Evolutionary conservation across 2,888 invertebrate species (phyloP).

Genomic region (Cephus pulcher): DNA sequence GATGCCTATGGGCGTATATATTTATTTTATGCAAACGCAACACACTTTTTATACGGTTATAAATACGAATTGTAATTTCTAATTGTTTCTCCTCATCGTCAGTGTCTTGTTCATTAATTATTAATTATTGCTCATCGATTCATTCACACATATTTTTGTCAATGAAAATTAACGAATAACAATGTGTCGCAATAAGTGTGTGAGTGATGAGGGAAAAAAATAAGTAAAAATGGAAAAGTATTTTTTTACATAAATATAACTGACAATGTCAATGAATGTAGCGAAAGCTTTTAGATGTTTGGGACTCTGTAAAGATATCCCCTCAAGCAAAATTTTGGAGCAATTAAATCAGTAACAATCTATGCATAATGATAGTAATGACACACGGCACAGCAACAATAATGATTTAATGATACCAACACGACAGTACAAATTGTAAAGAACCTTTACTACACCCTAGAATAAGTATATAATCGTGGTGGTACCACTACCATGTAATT

Average conservation of each 20-base stretch:
- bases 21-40: neutral
- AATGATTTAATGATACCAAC: constrained; percentile 31
- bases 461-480: constrained; percentile 11
- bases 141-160: neutral
- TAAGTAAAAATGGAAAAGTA: neutral
- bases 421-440: constrained; percentile 52
- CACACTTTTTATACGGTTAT: neutral
- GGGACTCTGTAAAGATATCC: neutral
- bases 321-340: neutral
- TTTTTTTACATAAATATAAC: neutral
- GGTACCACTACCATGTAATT: neutral
- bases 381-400: neutral
- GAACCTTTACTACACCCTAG: constrained; percentile 23
- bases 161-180: neutral
- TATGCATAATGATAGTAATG: constrained; percentile 34
- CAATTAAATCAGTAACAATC: neutral
- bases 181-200: neutral
- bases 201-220: neutral
- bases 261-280: neutral
- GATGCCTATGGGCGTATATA: neutral
- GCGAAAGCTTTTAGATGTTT: neutral
- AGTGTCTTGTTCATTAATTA: neutral
- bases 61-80: neutral
- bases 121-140: neutral
- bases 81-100: neutral